Evolutionary conservation across 2,888 invertebrate genomes (phyloP).

Genomic region (Hirtodrosophila histrioides): DNA sequence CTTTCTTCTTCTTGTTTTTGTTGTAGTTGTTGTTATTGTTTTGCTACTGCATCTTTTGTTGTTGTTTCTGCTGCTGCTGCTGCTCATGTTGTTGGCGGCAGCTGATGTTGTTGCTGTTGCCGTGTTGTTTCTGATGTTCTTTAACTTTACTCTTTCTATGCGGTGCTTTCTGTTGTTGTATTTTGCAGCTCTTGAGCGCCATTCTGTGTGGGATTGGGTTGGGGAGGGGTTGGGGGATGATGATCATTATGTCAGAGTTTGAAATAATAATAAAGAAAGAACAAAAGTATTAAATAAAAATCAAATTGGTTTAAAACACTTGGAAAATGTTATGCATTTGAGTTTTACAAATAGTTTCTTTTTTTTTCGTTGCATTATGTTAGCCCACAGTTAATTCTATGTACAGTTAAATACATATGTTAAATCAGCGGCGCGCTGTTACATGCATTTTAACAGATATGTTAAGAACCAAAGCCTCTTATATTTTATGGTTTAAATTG

Average conservation of each 20-base stretch:
- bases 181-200: slow-evolving; percentile 84
- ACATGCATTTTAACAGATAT: slow-evolving; percentile 32
- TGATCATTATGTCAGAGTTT: slow-evolving; percentile 32
- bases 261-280: slow-evolving; percentile 42
- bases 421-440: slow-evolving; percentile 24
- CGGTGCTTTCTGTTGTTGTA: slow-evolving; percentile 84
- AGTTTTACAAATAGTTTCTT: slow-evolving; percentile 22
- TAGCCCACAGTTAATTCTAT: slow-evolving; percentile 35
- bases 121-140: slow-evolving; percentile 26
- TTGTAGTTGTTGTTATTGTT: slow-evolving; percentile 3
- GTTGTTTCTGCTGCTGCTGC: slow-evolving; percentile 14
- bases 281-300: slow-evolving; percentile 39
- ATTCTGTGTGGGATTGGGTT: slow-evolving; percentile 67
- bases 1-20: slow-evolving; percentile 21
- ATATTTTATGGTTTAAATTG: slow-evolving; percentile 32
- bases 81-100: slow-evolving; percentile 11
- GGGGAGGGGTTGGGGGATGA: not conserved
- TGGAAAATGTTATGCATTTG: slow-evolving; percentile 20
- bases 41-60: slow-evolving; percentile 25
- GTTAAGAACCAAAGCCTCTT: slow-evolving; percentile 70
- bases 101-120: slow-evolving; percentile 18
- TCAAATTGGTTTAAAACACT: slow-evolving; percentile 14
- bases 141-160: slow-evolving; percentile 65
- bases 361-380: slow-evolving; percentile 38
- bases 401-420: slow-evolving; percentile 29